These are phyloP conservation scores for Dipodomys stephensi DNA, from an alignment of 2,113 vertebrate species.

Conservation along the genomic window DNA sequence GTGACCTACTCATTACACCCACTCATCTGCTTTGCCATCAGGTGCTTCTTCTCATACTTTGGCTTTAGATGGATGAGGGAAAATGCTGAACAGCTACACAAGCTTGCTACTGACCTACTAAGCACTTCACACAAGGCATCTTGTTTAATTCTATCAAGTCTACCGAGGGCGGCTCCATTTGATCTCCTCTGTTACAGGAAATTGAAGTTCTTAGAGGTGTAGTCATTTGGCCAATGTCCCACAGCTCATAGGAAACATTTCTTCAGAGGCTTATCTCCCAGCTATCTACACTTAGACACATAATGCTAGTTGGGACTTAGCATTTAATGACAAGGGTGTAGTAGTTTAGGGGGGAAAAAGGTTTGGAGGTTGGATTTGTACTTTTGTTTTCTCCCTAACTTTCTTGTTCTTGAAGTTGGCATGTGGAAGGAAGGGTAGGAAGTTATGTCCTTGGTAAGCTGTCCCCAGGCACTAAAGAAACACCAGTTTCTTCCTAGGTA, in stretches of 20 bases:
- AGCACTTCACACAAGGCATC: not conserved
- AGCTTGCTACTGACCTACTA: not conserved
- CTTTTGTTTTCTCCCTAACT: not conserved
- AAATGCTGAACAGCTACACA: too few species aligned
- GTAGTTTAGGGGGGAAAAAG: not conserved
- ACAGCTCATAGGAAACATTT: not conserved
- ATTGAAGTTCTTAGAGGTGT: not conserved
- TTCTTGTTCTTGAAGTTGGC: not conserved
- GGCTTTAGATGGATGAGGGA: not conserved
- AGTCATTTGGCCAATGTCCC: not conserved
- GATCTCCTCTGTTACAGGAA: too few species aligned
- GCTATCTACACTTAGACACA: not conserved
- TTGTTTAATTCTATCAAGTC: not conserved
- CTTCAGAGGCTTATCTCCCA: not conserved
- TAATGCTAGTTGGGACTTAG: not conserved
- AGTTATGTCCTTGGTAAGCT: not conserved
- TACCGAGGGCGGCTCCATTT: not conserved
- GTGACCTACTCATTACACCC: not conserved
- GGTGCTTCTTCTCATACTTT: not conserved
- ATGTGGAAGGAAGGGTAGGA: not conserved
- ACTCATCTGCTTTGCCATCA: not conserved
- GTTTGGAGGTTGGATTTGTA: not conserved
- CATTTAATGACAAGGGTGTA: not conserved
- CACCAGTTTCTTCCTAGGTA: not conserved
- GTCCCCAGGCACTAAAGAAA: not conserved